Evolutionary conservation across 2,888 invertebrate genomes (phyloP), one percentile per base, ranked within the genome.

Genomic region (Drosophila villosipedis): DNA sequence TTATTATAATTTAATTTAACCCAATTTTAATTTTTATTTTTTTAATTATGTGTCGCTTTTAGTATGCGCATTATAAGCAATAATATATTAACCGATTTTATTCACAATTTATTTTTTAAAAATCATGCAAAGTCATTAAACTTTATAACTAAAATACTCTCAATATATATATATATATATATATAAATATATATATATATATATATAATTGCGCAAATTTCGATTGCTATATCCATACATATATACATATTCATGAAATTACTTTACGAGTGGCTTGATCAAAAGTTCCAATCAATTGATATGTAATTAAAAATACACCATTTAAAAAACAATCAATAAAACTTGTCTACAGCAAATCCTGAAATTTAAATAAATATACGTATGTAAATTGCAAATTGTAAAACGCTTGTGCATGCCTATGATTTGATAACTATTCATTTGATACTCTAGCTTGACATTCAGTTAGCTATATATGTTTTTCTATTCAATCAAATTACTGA

Each of bases 401-500:
- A 31, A n/a, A 4, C n/a, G 41, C 22, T 22, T 47, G 16, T 9
- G 9, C 12, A 39, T 2, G 22, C 9, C 14, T 22, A 9, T 22
- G 19, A 22, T 33, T 35, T 33, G 4, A n/a, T 25, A 54, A 22
- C 4, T 35, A n/a, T 12, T 55, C 7, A 9, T 39, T 39, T 28
- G 25, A 49, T n/a, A 60, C 28, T 28, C 35, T 28, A 35, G 16
- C 52, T 52, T 30, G 53, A 50, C 25, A 50, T 50, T 31, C 22
- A 39, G 30, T 50, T 16, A 14, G 19, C 30, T 31, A 25, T 4
- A 28, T 31, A 30, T 37, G n/a, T 6, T 4, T 30, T 22, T 31
- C 9, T 41, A 30, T 41, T 25, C 19, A 25, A 33, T 59, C 22
- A 41, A 47, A 16, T 25, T 41, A n/a, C n/a, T 59, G 14, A 59